Conservation (phyloP, 2,888 invertebrate genomes). For the Mylabris sibirica region DNA sequence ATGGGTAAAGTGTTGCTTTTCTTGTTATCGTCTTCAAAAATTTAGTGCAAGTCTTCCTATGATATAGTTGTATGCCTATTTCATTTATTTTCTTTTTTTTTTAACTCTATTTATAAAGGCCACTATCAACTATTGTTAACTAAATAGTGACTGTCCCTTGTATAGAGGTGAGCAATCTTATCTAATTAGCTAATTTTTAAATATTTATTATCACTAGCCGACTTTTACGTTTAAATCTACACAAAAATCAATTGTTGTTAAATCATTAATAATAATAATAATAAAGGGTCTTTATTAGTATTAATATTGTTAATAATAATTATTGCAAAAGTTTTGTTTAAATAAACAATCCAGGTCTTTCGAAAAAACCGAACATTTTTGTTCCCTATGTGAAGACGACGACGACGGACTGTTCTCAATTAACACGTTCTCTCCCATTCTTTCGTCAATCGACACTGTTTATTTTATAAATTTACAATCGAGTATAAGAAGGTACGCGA, state of each 20-base stretch:
- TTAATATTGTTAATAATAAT: not conserved
- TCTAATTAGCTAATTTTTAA: slow-evolving; percentile 51
- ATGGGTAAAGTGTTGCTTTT: not conserved
- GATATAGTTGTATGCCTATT: slow-evolving; percentile 52
- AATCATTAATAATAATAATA: slow-evolving; percentile 11
- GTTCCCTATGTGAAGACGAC: slow-evolving; percentile 50
- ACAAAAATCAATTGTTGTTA: slow-evolving; percentile 1
- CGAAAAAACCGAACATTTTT: slow-evolving; percentile 45
- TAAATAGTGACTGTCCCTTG: slow-evolving; percentile 51
- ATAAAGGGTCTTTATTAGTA: not conserved
- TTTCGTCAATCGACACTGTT: slow-evolving; percentile 23
- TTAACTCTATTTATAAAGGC: slow-evolving; percentile 53
- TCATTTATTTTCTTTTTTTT: slow-evolving; percentile 32
- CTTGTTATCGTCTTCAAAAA: not conserved
- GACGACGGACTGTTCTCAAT: slow-evolving; percentile 50
- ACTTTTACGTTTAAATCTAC: slow-evolving; percentile 39
- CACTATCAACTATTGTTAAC: slow-evolving; percentile 53
- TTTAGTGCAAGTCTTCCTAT: not conserved
- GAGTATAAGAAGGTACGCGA: slow-evolving; percentile 47
- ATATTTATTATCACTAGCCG: slow-evolving; percentile 55
- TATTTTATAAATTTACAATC: slow-evolving; percentile 40
- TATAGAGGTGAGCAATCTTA: slow-evolving; percentile 53
- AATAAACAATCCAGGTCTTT: slow-evolving; percentile 45
- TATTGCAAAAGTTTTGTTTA: slow-evolving; percentile 14
- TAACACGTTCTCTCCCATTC: slow-evolving; percentile 47